A percentile compares a stretch with the other conserved stretches of the same genome.
phyloP scores from a whole-genome alignment of 2,113 vertebrate species.

The Noturus placidus region DNA sequence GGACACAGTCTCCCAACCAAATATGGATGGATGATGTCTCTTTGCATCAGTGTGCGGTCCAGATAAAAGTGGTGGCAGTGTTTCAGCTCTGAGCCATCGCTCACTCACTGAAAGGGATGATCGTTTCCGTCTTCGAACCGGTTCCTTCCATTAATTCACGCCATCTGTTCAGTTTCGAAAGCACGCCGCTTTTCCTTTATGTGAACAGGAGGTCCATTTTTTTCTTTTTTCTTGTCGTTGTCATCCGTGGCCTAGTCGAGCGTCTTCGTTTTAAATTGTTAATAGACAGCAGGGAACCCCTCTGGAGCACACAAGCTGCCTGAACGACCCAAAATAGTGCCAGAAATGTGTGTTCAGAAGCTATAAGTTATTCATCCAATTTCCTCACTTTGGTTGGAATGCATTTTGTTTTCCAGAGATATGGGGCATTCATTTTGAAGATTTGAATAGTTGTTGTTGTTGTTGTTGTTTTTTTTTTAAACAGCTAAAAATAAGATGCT shows the following conservation, averaged over 20 bases:
- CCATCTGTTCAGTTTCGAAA: conserved; percentile 48
- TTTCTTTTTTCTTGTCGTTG: conserved; percentile 42
- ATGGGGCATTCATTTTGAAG: neutral
- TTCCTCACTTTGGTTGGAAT: neutral
- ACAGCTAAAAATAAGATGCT: neutral
- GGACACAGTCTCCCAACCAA: neutral
- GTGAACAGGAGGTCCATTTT: conserved; percentile 36
- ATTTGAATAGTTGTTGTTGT: too few species aligned
- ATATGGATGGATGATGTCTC: neutral
- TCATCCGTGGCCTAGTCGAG: conserved; percentile 67
- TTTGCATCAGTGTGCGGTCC: neutral
- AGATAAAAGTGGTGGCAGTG: neutral
- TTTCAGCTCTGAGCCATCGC: neutral
- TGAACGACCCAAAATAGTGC: conserved; percentile 65
- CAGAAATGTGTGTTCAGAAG: conserved; percentile 46
- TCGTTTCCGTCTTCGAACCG: conserved; percentile 18
- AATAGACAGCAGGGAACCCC: conserved; percentile 68
- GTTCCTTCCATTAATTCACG: conserved; percentile 36
- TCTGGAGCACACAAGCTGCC: conserved; percentile 61
- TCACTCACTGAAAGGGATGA: neutral
- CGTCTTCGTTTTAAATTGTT: conserved; percentile 72
- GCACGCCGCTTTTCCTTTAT: conserved; percentile 14
- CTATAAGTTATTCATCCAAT: conserved; percentile 64
- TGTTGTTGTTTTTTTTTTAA: neutral
- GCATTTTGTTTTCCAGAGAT: neutral